Conservation (phyloP, 2,113 vertebrate genomes). For the Micronycteris hirsuta region DNA sequence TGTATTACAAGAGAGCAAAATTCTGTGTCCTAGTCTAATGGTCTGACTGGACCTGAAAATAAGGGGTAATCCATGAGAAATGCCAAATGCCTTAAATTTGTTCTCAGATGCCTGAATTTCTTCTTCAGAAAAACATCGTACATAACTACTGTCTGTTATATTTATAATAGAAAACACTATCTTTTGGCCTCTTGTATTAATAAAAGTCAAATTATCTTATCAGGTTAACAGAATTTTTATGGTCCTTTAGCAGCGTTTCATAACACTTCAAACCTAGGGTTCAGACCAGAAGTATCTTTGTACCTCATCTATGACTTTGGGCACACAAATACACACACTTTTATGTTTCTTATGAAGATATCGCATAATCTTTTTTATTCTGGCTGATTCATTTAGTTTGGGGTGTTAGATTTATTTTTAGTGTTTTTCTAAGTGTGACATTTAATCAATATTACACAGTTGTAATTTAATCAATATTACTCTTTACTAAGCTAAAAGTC, state of each 20-base stretch:
- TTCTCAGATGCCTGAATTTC: neutral
- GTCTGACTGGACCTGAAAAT: neutral
- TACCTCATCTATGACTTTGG: neutral
- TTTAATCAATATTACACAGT: neutral
- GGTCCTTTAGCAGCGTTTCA: neutral
- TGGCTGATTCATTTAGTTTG: neutral
- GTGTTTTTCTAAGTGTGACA: neutral
- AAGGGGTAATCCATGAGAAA: neutral
- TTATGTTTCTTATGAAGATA: neutral
- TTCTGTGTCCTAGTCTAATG: neutral
- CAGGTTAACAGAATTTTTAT: neutral
- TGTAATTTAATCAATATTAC: neutral
- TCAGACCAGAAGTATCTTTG: neutral
- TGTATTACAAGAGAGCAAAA: neutral
- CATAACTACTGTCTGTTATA: neutral
- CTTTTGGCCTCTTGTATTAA: neutral
- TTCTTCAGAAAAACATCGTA: neutral
- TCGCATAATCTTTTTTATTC: neutral
- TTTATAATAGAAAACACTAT: neutral
- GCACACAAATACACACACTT: neutral
- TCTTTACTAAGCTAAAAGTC: neutral
- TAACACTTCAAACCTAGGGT: neutral
- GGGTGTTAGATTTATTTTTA: neutral
- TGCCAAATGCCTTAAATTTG: neutral
- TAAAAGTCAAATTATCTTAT: neutral